Evolutionary conservation across 2,888 invertebrate genomes (phyloP).

Genomic region (Orthosia incerta): DNA sequence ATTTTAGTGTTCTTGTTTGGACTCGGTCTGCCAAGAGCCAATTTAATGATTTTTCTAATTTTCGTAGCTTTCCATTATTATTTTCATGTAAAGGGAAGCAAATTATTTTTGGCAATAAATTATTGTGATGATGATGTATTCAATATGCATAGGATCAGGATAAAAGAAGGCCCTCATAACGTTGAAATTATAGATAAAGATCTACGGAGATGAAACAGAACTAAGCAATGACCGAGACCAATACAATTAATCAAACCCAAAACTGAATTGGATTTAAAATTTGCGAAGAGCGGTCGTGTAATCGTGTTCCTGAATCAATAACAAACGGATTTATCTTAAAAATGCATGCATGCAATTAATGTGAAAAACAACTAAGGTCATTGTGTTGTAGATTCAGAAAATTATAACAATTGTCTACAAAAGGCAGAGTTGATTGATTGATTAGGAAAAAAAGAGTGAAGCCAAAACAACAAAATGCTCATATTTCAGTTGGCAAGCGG

Average conservation of each 20-base stretch:
- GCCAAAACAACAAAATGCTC: constrained; percentile 31
- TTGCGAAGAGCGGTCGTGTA: too few species aligned
- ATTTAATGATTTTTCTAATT: neutral
- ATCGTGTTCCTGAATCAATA: neutral
- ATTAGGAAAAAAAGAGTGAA: constrained; percentile 31
- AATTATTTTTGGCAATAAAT: neutral
- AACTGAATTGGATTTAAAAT: neutral
- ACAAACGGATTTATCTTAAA: neutral
- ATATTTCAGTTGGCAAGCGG: constrained; percentile 40
- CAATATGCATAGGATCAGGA: too few species aligned
- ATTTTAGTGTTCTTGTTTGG: neutral
- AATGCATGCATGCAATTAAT: neutral
- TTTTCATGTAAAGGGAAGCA: neutral
- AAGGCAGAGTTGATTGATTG: constrained; percentile 31
- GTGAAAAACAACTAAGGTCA: constrained; percentile 10
- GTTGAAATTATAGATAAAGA: neutral
- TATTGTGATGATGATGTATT: constrained; percentile 2
- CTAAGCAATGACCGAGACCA: neutral
- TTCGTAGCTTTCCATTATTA: neutral
- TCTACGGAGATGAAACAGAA: neutral
- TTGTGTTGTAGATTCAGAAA: constrained; percentile 13
- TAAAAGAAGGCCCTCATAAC: too few species aligned
- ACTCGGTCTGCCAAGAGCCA: neutral
- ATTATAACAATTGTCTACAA: constrained; percentile 27
- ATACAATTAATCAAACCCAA: neutral